Conservation (phyloP, 2,888 invertebrate species). For the Heteromyza rotundicornis region DNA sequence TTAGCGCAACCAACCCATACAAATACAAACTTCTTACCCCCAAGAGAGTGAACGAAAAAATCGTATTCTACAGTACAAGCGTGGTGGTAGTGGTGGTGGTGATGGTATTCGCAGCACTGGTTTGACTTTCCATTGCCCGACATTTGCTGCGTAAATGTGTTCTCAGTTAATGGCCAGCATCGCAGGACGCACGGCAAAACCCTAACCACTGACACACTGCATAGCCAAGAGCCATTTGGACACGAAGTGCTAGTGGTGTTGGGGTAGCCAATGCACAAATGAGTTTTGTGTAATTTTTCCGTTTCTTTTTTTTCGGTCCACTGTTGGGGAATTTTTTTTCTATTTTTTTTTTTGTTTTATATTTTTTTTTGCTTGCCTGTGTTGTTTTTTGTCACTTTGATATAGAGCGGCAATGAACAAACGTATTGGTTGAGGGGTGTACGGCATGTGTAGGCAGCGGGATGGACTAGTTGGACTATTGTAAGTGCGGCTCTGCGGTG, state of each 20-base stretch:
- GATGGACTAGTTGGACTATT: too few relatives aligned
- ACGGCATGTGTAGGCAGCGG: too few relatives aligned
- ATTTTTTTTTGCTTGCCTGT: neutral
- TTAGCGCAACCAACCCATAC: slow-evolving; percentile 26
- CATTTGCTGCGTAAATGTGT: slow-evolving; percentile 17
- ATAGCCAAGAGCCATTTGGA: neutral
- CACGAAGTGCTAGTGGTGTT: neutral
- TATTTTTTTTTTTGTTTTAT: neutral
- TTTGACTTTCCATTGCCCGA: slow-evolving; percentile 13
- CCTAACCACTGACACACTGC: neutral
- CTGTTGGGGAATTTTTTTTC: too few relatives aligned
- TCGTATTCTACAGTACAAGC: too few relatives aligned
- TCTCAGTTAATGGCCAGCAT: neutral
- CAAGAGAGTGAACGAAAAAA: too few relatives aligned
- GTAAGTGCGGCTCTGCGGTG: neutral
- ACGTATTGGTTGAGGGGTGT: too few relatives aligned
- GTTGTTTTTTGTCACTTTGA: neutral
- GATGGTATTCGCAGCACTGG: too few relatives aligned
- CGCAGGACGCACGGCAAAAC: neutral
- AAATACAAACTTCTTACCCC: slow-evolving; percentile 5
- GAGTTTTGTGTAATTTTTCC: neutral
- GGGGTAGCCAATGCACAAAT: neutral
- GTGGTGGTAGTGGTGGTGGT: too few relatives aligned
- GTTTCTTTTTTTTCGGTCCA: neutral
- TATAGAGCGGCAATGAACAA: neutral